Percentiles rank a stretch among this genome's conserved stretches.
Conservation (phyloP, 2,888 invertebrate species). For the Cephus pulcher region DNA sequence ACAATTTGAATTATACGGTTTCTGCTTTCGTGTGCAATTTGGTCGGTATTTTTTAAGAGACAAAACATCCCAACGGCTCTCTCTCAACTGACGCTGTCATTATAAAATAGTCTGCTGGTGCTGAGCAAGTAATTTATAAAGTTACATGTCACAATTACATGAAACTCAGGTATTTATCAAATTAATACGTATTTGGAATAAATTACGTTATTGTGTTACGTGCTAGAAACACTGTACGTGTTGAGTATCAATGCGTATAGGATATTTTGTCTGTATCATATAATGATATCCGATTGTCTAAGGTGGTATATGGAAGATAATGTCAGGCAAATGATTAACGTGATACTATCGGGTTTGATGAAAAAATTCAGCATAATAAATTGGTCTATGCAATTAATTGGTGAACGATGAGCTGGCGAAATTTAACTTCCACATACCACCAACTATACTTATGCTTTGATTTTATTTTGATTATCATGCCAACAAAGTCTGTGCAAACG, state of each 20-base stretch:
- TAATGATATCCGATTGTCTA: not conserved
- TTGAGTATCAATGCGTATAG: not conserved
- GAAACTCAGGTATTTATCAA: not conserved
- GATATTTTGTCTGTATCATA: slow-evolving; percentile 17
- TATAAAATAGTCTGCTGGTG: not conserved
- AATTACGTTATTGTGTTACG: not conserved
- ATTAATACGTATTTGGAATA: not conserved
- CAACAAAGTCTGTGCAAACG: slow-evolving; percentile 44
- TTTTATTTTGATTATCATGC: slow-evolving; percentile 29
- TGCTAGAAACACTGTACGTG: too few relatives aligned
- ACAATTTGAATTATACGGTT: not conserved
- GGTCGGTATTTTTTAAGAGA: slow-evolving; percentile 11
- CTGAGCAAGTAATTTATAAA: not conserved
- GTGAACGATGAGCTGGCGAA: not conserved
- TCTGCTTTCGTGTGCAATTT: slow-evolving; percentile 12
- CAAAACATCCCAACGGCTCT: slow-evolving; percentile 9
- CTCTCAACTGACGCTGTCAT: not conserved
- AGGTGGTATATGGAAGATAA: slow-evolving; percentile 2
- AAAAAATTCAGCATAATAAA: not conserved
- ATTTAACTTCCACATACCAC: slow-evolving; percentile 16
- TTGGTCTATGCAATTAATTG: not conserved
- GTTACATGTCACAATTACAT: not conserved
- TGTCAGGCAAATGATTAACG: not conserved
- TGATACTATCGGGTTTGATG: not conserved
- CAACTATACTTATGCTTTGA: slow-evolving; percentile 11